Evolutionary conservation across 2,113 vertebrate species (phyloP).

Genomic region (Phalacrocorax brasilianus): DNA sequence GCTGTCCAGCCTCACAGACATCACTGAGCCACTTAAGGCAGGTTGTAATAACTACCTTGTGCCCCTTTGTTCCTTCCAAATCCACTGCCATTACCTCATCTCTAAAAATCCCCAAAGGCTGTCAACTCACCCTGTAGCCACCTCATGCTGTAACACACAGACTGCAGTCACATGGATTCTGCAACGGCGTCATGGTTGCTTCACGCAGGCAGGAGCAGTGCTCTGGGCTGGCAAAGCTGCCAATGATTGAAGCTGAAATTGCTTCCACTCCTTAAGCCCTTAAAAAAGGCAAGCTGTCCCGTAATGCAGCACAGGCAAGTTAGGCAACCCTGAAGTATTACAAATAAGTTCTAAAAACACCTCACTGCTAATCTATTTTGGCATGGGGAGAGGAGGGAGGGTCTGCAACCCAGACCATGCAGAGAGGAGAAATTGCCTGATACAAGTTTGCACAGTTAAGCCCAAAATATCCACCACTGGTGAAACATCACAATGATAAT

Average conservation of each 20-base stretch:
- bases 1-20: neutral
- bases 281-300: neutral
- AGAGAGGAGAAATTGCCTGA: neutral
- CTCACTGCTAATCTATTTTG: neutral
- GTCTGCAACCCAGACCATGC: neutral
- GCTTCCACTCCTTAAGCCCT: neutral
- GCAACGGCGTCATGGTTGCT: rapidly evolving
- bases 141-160: rapidly evolving
- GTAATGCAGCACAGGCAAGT: neutral
- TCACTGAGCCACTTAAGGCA: neutral
- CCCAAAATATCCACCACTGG: neutral
- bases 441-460: neutral
- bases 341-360: neutral
- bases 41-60: rapidly evolving
- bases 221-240: neutral
- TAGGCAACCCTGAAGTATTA: neutral
- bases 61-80: neutral
- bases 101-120: neutral
- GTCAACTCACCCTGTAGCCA: neutral
- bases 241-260: neutral
- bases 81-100: rapidly evolving
- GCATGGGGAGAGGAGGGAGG: neutral
- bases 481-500: neutral
- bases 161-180: neutral
- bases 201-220: neutral